Evolutionary conservation across 2,113 vertebrate species (phyloP), one percentile per base, ranked within the genome.

Genomic region (Calypte anna): DNA sequence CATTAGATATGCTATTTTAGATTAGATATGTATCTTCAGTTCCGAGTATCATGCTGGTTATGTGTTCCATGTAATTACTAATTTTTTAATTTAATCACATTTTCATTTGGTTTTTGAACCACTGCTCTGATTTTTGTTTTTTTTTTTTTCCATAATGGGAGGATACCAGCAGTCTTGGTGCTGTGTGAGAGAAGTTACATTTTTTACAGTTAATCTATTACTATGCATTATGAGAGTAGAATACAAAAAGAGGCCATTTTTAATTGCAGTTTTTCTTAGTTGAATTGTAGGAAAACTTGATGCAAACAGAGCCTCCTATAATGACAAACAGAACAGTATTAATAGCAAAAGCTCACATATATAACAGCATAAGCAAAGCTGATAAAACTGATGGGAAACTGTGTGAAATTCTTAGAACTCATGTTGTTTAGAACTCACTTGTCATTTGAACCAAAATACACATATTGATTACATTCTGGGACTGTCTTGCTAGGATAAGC

Each of bases 381-480:
- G 72, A 59, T 85, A 64, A 81, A 84, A 57, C 15, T 30, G 10
- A 22, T 28, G n/a, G 31, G 28, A 66, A 90, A 59, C 28, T 3
- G 38, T 44, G 53, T 44, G 40, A 66, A 84, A 55, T 59, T 24
- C 3, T 12, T 74, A 36, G n/a, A 62, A 64, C 58, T 78, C 54
- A 14, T 1, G 4, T 53, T 44, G 33, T 72, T 40, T 54, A n/a
- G 68, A 88, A 90, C 82, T 85, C 30, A 4, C 6, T 9, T 50
- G 67, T 38, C 6, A 4, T 67, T 59, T 81, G 61, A 82, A 82
- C 36, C 18, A 23, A 51, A 58, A 79, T 27, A 25, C 23, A 43
- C 21, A 2, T 44, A 44, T 0, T 44, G 66, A 7, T 30, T 62
- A 6, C 0, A 0, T n/a, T 46, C 18, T 50, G 24, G 57, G 58